These are phyloP conservation scores for Coelopa frigida DNA, from an alignment of 1,140 invertebrate genomes.

Conservation along the genomic window DNA sequence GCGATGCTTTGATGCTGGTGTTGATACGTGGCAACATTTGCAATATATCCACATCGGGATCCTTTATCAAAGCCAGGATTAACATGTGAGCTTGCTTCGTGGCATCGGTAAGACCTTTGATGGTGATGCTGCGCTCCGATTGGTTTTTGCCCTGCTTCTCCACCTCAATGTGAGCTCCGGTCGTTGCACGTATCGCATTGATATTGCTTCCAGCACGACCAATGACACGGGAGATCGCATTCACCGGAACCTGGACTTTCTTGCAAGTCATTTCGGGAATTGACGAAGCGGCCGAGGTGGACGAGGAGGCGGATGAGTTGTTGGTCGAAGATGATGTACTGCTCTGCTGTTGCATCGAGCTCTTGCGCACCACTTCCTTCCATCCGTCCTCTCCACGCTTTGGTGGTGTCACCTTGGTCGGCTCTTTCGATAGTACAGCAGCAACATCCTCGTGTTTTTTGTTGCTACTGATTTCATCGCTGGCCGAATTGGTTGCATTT, in stretches of 20 bases:
- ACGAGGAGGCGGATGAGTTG: neutral
- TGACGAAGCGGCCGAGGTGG: constrained; percentile 5
- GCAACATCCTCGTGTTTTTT: too few species aligned
- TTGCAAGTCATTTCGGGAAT: constrained; percentile 49
- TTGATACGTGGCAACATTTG: constrained; percentile 71
- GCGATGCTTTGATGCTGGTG: constrained; percentile 41
- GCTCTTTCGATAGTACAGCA: too few species aligned
- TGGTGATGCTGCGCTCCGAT: constrained; percentile 88
- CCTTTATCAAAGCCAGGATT: constrained; percentile 81
- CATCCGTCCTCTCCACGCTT: constrained; percentile 79
- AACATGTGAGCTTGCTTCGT: constrained; percentile 82
- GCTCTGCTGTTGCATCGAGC: constrained; percentile 45
- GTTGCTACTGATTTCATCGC: neutral
- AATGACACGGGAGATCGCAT: constrained; percentile 92
- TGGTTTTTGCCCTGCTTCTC: constrained; percentile 94
- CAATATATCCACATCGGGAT: constrained; percentile 85
- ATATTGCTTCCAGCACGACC: constrained; percentile 94
- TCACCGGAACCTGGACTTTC: constrained; percentile 86
- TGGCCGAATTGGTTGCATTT: neutral
- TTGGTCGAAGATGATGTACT: constrained; percentile 2
- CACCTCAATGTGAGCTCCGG: constrained; percentile 94
- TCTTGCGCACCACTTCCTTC: constrained; percentile 93
- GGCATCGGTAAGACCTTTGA: constrained; percentile 86
- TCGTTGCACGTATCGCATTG: constrained; percentile 89
- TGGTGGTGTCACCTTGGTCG: constrained; percentile 1